These are phyloP conservation scores for Drosophila testacea DNA, from an alignment of 2,888 invertebrate species.

Conservation along the genomic window DNA sequence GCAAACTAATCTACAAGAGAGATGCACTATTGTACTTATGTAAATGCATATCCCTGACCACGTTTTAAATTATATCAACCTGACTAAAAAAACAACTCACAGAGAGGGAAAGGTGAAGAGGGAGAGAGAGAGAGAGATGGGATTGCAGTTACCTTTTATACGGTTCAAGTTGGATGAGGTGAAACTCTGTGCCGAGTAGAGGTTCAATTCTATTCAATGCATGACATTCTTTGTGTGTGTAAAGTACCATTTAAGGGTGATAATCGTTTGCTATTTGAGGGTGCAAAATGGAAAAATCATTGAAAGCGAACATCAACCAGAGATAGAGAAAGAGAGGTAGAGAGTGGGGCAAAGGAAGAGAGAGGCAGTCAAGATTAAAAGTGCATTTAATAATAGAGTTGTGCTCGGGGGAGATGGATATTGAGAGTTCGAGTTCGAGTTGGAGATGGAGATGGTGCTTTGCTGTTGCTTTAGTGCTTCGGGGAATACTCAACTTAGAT, in stretches of 20 bases:
- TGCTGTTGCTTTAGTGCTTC: conserved; percentile 59
- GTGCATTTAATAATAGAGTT: conserved; percentile 83
- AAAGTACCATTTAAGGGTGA: conserved; percentile 85
- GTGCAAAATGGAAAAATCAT: conserved; percentile 84
- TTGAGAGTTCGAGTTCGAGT: conserved; percentile 17
- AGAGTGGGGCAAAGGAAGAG: background rate
- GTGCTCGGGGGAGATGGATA: conserved; percentile 25
- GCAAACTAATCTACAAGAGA: conserved; percentile 60
- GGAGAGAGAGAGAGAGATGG: background rate
- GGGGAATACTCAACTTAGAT: conserved; percentile 67
- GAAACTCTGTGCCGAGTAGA: background rate
- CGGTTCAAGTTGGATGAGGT: conserved; percentile 39
- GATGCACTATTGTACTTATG: conserved; percentile 32
- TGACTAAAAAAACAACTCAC: conserved; percentile 50
- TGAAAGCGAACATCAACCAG: conserved; percentile 59
- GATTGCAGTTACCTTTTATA: conserved; percentile 43
- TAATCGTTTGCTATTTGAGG: conserved; percentile 84
- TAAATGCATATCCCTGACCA: conserved; percentile 41
- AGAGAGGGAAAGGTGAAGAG: background rate
- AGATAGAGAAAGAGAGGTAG: conserved; percentile 8
- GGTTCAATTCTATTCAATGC: conserved; percentile 79
- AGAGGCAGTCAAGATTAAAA: conserved; percentile 81
- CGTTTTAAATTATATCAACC: conserved; percentile 53
- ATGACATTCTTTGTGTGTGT: conserved; percentile 78
- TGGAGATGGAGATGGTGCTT: conserved; percentile 27